A percentile compares a stretch with the other conserved stretches of the same genome.
These are phyloP conservation scores for Drosophila truncata DNA, from an alignment of 1,140 invertebrate species.

Conservation along the genomic window DNA sequence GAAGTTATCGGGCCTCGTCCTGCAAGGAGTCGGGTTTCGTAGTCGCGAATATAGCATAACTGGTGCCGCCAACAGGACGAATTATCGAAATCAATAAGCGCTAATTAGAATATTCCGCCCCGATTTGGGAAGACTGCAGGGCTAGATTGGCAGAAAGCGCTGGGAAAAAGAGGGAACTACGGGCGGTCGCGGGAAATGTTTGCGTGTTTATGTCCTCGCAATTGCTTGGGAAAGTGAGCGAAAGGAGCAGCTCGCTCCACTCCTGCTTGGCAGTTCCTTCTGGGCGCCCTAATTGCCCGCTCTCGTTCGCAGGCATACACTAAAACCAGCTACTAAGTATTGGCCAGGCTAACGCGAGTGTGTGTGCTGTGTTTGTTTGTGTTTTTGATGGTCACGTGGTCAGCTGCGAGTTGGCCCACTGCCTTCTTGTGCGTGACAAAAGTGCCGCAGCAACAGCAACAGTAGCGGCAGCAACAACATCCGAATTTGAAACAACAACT, in stretches of 20 bases:
- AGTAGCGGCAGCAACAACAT: conserved; percentile 16
- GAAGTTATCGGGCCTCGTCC: conserved; percentile 48
- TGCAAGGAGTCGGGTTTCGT: conserved; percentile 30
- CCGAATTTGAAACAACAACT: conserved; percentile 27
- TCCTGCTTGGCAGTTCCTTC: conserved; percentile 12
- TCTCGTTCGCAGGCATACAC: conserved; percentile 57
- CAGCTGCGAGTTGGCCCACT: conserved; percentile 55
- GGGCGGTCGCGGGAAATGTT: conserved; percentile 16
- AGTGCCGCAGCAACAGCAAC: conserved; percentile 39
- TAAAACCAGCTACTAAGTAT: conserved; percentile 54
- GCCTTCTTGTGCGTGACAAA: conserved; percentile 76
- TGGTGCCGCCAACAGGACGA: conserved; percentile 38
- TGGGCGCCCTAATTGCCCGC: conserved; percentile 60
- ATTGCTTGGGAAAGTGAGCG: conserved; percentile 14
- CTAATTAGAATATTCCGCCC: conserved; percentile 37
- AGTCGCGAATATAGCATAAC: conserved; percentile 32
- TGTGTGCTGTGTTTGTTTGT: conserved; percentile 46
- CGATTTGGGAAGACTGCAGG: conserved; percentile 14
- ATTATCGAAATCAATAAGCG: conserved; percentile 45
- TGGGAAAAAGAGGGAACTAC: not conserved
- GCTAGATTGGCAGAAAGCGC: not conserved
- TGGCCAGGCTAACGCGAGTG: conserved; percentile 35
- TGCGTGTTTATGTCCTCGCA: conserved; percentile 30
- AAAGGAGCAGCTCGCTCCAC: conserved; percentile 12
- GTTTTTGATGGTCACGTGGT: conserved; percentile 71